Evolutionary conservation across 2,113 vertebrate species (phyloP).

Genomic region (Mola mola): DNA sequence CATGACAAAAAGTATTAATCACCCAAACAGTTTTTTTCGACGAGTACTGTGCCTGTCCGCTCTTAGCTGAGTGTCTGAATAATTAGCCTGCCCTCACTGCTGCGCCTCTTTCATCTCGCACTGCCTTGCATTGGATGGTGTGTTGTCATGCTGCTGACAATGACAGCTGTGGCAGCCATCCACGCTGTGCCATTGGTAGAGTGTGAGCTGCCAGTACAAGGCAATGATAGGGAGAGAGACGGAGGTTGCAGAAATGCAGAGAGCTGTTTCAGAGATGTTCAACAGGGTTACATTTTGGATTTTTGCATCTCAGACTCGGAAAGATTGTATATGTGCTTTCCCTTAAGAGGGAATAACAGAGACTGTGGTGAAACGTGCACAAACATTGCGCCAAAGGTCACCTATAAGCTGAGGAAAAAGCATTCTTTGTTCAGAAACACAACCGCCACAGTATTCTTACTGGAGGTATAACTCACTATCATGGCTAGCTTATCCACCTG

Average conservation of each 20-base stretch:
- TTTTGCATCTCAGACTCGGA: slow-evolving; percentile 10
- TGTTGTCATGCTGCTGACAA: slow-evolving; percentile 67
- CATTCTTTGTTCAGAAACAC: slow-evolving; percentile 17
- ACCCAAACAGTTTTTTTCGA: slow-evolving; percentile 74
- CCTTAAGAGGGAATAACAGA: slow-evolving; percentile 10
- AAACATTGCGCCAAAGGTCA: slow-evolving; percentile 28
- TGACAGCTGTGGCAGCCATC: slow-evolving; percentile 69
- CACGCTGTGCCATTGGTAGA: slow-evolving; percentile 64
- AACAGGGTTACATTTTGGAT: slow-evolving; percentile 3
- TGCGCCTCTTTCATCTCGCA: slow-evolving; percentile 65
- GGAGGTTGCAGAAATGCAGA: slow-evolving; percentile 25
- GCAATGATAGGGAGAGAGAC: slow-evolving; percentile 15
- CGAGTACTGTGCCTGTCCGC: slow-evolving; percentile 58
- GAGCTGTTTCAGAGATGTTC: slow-evolving; percentile 22
- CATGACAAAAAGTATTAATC: slow-evolving; percentile 72
- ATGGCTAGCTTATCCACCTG: slow-evolving; percentile 42
- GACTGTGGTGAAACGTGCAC: slow-evolving; percentile 18
- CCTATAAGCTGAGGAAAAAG: slow-evolving; percentile 16
- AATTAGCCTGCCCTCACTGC: slow-evolving; percentile 71
- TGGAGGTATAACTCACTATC: slow-evolving; percentile 24
- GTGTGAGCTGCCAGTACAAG: slow-evolving; percentile 50
- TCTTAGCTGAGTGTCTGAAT: slow-evolving; percentile 72
- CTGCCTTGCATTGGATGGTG: slow-evolving; percentile 55
- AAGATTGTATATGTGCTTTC: slow-evolving; percentile 22
- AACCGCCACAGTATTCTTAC: slow-evolving; percentile 13